Evolutionary conservation across 2,888 invertebrate species (phyloP).

Genomic region (Pelosia muscerda): DNA sequence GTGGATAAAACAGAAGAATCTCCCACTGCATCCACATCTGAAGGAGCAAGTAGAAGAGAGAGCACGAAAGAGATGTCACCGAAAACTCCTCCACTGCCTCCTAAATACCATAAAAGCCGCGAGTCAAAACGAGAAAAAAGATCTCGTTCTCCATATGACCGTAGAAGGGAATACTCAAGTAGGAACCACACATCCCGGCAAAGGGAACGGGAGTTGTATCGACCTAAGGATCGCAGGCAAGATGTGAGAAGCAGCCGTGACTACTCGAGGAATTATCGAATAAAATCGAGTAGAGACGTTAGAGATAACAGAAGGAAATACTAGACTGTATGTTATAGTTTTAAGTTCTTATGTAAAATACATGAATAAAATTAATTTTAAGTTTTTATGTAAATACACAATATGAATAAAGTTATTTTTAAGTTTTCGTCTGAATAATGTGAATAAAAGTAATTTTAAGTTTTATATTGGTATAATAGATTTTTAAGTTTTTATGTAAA

Average conservation of each 20-base stretch:
- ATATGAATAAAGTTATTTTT: constrained; percentile 1
- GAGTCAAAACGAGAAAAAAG: constrained; percentile 80
- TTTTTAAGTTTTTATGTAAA: too few species aligned
- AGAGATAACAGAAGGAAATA: constrained; percentile 80
- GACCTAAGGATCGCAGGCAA: constrained; percentile 74
- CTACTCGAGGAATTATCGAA: constrained; percentile 74
- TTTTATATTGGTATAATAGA: too few species aligned
- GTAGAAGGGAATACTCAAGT: constrained; percentile 80
- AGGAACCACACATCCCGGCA: constrained; percentile 83
- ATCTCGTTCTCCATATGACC: constrained; percentile 82
- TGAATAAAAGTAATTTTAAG: too few species aligned
- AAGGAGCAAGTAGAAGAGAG: constrained; percentile 74
- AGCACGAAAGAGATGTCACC: constrained; percentile 82
- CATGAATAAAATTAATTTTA: constrained; percentile 1
- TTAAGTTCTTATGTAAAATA: constrained; percentile 10
- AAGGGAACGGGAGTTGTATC: constrained; percentile 74
- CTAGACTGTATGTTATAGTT: constrained; percentile 45
- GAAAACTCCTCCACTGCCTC: constrained; percentile 81
- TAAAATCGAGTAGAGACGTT: constrained; percentile 76
- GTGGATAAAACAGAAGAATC: constrained; percentile 80
- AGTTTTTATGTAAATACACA: background rate
- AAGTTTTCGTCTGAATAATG: too few species aligned
- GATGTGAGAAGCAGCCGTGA: constrained; percentile 75
- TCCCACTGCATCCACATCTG: constrained; percentile 79
- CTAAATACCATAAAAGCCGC: constrained; percentile 79